Base-by-base conservation (phyloP, 2,888 invertebrate genomes). In the Lissonota sp. region DNA sequence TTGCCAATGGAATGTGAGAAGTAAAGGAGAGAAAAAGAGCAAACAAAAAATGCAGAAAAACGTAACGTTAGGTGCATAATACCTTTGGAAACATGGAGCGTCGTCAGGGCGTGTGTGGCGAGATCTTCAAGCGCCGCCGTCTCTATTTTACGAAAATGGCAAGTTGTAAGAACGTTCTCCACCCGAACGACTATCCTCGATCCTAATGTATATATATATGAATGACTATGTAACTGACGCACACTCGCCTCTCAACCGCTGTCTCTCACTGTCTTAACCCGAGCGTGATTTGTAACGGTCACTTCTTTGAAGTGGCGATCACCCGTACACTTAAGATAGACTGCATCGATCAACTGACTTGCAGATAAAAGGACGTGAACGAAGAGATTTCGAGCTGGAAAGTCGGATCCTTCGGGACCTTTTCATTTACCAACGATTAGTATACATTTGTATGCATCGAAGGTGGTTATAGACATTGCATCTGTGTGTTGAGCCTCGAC, bases 111-210 rank as follows among this genome's bases (percentile, higher is more conserved):
- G 37, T 16, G 40, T 70, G 51, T 57, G 46, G 63, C 57, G 70
- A 66, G 49, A 51, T 80, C 69, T 51, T 51, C 64, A 37, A 55
- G 44, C 55, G 49, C 55, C 39, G 71, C 66, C 44, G 53, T 60
- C 79, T 70, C 71, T 44, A 71, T 69, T 66, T 74, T 79, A 87
- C 88, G 77, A 88, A 90, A 88, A 89, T 88, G 89, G 89, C 84
- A 86, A 84, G 77, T 82, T 71, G 72, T 55, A 26, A 26, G 76
- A 63, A 86, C 87, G 87, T 87, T 88, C 87, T 83, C 82, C 80
- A 73, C 75, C 83, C 83, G 84, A 85, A 46, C 4, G 39, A 80
- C 80, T 79, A 71, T 63, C 76, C 83, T 79, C 83, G 78, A 85
- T 82, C 3, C 26, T 26, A 66, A 57, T 58, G 64, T 74, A 55